phyloP scores from a whole-genome alignment of 2,797 vertebrate genomes.

The Neomorphus geoffroyi region DNA sequence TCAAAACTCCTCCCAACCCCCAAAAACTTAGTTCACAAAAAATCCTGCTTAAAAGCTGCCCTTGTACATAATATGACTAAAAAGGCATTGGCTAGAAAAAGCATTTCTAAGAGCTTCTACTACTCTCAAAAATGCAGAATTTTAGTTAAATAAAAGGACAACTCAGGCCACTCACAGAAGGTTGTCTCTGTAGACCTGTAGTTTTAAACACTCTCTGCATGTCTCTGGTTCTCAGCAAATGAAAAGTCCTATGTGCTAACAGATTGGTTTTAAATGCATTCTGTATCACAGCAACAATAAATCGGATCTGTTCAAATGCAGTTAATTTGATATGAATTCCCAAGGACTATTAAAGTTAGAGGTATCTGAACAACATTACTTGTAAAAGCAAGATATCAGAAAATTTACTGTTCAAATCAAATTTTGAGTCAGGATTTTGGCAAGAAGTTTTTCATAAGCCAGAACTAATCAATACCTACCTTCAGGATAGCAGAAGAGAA shows the following conservation, averaged over 20 bases:
- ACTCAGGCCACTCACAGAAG: background rate
- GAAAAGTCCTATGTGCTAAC: fast-evolving
- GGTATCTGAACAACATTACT: background rate
- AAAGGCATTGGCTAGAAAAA: background rate
- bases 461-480: background rate
- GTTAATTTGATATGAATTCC: background rate
- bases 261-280: background rate
- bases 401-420: background rate
- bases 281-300: background rate
- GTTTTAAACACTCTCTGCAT: background rate
- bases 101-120: background rate
- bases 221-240: background rate
- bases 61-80: background rate
- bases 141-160: background rate
- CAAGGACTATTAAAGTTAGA: background rate
- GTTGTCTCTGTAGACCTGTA: background rate
- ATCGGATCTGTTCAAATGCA: background rate
- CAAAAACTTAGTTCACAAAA: background rate
- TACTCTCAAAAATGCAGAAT: background rate
- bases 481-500: background rate
- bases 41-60: background rate
- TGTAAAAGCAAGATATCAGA: background rate
- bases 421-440: background rate
- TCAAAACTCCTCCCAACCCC: background rate
- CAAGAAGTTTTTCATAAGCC: background rate